Evolutionary conservation across 2,888 invertebrate genomes (phyloP).

Genomic region (Platynereis dumerilii): DNA sequence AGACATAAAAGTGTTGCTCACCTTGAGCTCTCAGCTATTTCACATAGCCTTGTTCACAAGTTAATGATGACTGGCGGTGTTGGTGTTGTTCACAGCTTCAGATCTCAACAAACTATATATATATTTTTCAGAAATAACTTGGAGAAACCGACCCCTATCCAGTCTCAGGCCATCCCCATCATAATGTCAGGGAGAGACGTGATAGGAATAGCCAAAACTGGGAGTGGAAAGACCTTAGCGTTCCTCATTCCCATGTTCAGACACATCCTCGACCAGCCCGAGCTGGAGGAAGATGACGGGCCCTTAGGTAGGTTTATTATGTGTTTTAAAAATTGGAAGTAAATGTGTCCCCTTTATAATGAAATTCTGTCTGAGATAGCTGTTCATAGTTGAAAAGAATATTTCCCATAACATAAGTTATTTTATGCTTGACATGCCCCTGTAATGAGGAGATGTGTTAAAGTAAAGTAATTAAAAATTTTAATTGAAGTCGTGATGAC

Average conservation of each 20-base stretch:
- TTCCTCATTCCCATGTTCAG: constrained; percentile 97
- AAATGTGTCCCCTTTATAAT: neutral
- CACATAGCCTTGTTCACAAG: too few species aligned
- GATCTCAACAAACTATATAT: too few species aligned
- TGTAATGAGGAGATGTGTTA: too few species aligned
- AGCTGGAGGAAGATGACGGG: constrained; percentile 94
- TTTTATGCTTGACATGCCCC: too few species aligned
- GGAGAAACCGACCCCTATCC: constrained; percentile 98
- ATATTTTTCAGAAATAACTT: constrained; percentile 74
- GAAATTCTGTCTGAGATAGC: neutral
- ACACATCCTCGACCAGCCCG: constrained; percentile 92
- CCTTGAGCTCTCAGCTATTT: too few species aligned
- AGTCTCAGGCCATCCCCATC: constrained; percentile 92
- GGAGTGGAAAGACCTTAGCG: constrained; percentile 97
- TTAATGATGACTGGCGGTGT: too few species aligned
- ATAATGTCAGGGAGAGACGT: constrained; percentile 96
- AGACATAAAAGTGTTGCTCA: too few species aligned
- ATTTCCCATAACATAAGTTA: neutral
- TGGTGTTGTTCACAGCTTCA: too few species aligned
- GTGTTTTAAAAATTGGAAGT: neutral
- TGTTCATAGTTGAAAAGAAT: neutral
- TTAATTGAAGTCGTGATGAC: too few species aligned
- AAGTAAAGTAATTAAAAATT: too few species aligned
- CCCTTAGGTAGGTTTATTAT: constrained; percentile 73
- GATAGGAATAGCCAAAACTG: constrained; percentile 99